phyloP scores from a whole-genome alignment of 1,140 invertebrate genomes.

The Tetramorium alpestre region DNA sequence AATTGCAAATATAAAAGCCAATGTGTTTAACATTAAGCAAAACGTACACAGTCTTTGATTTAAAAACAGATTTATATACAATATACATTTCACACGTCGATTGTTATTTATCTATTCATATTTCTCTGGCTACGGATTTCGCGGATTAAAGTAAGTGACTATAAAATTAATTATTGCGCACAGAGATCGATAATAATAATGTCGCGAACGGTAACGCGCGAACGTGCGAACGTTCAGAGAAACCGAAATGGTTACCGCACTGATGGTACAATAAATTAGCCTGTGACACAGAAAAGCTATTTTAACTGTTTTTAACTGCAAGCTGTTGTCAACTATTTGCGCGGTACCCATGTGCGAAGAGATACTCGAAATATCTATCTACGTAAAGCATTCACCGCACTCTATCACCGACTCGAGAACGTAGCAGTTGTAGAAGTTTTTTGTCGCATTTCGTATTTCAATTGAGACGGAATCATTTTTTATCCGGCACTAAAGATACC shows the following conservation, averaged over 20 bases:
- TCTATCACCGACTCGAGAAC: slow-evolving; percentile 11
- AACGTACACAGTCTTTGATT: background rate
- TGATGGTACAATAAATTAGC: slow-evolving; percentile 36
- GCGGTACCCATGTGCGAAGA: slow-evolving; percentile 2
- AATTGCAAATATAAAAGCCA: slow-evolving; percentile 5
- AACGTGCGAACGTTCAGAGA: slow-evolving; percentile 16
- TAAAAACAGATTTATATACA: background rate
- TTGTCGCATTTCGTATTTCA: background rate
- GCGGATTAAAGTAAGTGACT: background rate
- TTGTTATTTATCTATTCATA: background rate
- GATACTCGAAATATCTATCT: slow-evolving; percentile 18
- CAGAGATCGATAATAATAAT: background rate
- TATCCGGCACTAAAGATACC: background rate
- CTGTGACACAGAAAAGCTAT: slow-evolving; percentile 12
- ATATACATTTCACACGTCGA: background rate
- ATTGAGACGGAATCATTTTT: slow-evolving; percentile 11
- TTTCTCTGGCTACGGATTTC: background rate
- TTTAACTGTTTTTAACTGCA: slow-evolving; percentile 55
- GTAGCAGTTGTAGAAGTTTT: slow-evolving; percentile 6
- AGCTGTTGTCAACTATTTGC: slow-evolving; percentile 37
- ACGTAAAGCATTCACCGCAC: slow-evolving; percentile 8
- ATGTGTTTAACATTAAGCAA: background rate
- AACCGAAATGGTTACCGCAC: background rate
- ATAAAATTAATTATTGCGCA: background rate
- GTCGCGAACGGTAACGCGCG: background rate